Conservation (phyloP, 2,888 invertebrate genomes). For the Leptopilina drosophilae region DNA sequence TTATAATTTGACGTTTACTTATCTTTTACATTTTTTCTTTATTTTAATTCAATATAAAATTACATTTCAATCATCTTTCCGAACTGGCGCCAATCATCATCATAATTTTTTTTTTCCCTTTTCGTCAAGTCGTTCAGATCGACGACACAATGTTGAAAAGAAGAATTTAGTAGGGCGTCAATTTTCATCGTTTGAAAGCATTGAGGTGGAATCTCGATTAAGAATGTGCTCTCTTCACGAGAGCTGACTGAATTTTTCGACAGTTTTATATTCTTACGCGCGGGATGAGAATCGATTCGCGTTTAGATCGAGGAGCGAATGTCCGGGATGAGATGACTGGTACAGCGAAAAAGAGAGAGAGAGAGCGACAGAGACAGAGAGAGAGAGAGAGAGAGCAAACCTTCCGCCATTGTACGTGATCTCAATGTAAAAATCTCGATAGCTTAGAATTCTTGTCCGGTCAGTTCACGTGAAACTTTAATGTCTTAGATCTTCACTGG, state of each 20-base stretch:
- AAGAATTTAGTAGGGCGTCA: constrained; percentile 37
- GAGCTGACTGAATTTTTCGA: constrained; percentile 43
- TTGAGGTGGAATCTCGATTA: constrained; percentile 50
- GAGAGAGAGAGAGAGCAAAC: constrained; percentile 37
- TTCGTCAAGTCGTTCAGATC: neutral
- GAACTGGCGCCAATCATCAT: neutral
- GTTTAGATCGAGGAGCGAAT: constrained; percentile 27
- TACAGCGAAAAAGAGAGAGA: constrained; percentile 18
- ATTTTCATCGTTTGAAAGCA: constrained; percentile 29
- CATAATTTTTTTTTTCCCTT: neutral
- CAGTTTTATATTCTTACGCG: constrained; percentile 42
- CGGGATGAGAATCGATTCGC: constrained; percentile 48
- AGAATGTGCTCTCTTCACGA: constrained; percentile 48
- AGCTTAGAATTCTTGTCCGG: constrained; percentile 36
- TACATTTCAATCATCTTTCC: neutral
- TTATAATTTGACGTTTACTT: too few species aligned
- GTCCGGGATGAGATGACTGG: neutral
- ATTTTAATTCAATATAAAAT: too few species aligned
- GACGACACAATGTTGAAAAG: constrained; percentile 20
- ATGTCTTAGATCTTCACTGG: constrained; percentile 18
- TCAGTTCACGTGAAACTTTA: constrained; percentile 36
- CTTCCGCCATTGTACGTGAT: constrained; percentile 45
- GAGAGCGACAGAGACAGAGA: constrained; percentile 23
- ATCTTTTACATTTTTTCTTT: too few species aligned
- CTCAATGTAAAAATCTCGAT: constrained; percentile 41